A percentile compares a stretch with the other conserved stretches of the same genome.
phyloP scores from a whole-genome alignment of 2,888 invertebrate genomes.

The Volucella zonaria region DNA sequence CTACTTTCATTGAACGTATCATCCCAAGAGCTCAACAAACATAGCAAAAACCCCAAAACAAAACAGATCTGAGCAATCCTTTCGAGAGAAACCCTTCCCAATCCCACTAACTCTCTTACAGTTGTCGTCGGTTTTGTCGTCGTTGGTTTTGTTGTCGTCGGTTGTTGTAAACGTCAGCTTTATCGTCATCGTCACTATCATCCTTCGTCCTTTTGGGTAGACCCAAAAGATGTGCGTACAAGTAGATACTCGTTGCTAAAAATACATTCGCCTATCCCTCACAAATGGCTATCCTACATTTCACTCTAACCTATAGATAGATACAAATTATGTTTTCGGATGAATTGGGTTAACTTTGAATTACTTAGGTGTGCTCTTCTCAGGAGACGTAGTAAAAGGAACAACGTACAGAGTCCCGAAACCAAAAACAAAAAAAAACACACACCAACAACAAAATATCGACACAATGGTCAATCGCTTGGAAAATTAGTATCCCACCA shows the following conservation, averaged over 20 bases:
- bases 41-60: conserved; percentile 12
- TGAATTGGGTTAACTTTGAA: conserved; percentile 55
- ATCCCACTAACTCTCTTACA: not conserved
- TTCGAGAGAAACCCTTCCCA: not conserved
- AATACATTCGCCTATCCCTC: not conserved
- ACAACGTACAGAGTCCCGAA: not conserved
- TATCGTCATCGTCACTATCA: not conserved
- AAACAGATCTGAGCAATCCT: not conserved
- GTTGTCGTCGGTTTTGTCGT: not conserved
- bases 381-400: not conserved
- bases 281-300: conserved; percentile 20
- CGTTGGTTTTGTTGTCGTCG: too few species aligned
- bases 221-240: not conserved
- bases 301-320: conserved; percentile 16
- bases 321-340: conserved; percentile 54
- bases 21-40: not conserved
- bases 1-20: not conserved
- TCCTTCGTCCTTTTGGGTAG: not conserved
- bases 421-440: not conserved
- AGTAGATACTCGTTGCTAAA: conserved; percentile 5
- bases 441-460: conserved; percentile 3
- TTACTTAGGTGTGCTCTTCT: conserved; percentile 24
- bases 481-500: conserved; percentile 52
- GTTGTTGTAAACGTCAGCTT: conserved; percentile 4
- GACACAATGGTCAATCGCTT: conserved; percentile 55